Conservation (phyloP, 2,113 vertebrate species). For the Caranx melampygus region DNA sequence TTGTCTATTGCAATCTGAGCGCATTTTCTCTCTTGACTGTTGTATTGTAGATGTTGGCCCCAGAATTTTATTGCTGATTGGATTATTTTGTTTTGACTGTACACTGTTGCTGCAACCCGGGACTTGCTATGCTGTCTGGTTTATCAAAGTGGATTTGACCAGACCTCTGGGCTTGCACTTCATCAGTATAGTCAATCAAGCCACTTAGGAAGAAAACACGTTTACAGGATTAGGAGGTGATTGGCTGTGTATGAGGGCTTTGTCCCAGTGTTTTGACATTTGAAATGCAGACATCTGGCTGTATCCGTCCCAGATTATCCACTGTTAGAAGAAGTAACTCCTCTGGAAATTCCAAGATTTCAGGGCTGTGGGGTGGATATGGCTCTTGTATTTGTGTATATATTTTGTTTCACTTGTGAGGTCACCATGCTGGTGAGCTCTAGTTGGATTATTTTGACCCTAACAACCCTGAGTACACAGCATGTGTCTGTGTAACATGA, state of each 20-base stretch:
- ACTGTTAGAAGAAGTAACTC: conserved; percentile 2
- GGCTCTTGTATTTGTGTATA: background rate
- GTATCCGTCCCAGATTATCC: conserved; percentile 7
- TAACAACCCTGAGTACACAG: background rate
- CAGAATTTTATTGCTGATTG: too few species aligned
- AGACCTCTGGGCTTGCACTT: conserved; percentile 9
- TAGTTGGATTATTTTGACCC: conserved; percentile 7
- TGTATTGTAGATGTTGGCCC: too few species aligned
- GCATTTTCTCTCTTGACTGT: too few species aligned
- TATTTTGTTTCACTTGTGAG: background rate
- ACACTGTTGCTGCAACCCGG: background rate
- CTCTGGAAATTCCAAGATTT: conserved; percentile 17
- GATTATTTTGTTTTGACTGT: background rate
- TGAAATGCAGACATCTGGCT: conserved; percentile 16
- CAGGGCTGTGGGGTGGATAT: background rate
- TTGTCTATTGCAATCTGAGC: too few species aligned
- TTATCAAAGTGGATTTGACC: conserved; percentile 4
- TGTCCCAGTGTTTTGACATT: conserved; percentile 21
- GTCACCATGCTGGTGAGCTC: background rate
- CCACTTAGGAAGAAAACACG: conserved; percentile 36
- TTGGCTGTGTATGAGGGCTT: conserved; percentile 12
- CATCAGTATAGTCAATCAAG: conserved; percentile 45
- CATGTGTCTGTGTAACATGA: conserved; percentile 60
- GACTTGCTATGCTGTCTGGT: background rate
- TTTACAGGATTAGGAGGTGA: conserved; percentile 47